Conservation (phyloP, 2,888 invertebrate genomes). For the Apamea anceps region DNA sequence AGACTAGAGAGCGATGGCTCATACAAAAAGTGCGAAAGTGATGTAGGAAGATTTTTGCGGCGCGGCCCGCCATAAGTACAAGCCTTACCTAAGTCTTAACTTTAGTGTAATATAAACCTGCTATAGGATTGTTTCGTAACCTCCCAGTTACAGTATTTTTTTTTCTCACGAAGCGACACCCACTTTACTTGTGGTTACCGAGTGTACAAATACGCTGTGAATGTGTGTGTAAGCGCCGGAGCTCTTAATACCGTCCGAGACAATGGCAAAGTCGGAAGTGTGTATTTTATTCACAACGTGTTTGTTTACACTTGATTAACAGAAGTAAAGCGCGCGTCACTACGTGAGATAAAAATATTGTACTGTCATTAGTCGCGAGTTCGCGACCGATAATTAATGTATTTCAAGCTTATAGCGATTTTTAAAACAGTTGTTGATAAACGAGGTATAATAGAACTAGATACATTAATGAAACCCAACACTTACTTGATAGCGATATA, state of each 20-base stretch:
- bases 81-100: background rate
- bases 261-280: no score
- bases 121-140: background rate
- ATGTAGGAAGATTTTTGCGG: background rate
- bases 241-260: no score
- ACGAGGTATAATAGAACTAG: background rate
- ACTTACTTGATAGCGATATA: constrained; percentile 95
- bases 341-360: background rate
- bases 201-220: no score
- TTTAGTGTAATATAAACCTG: background rate
- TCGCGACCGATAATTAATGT: background rate
- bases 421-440: background rate
- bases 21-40: background rate
- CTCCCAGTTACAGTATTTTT: no score
- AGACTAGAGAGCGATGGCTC: background rate
- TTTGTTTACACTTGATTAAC: background rate
- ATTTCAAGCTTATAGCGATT: background rate
- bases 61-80: background rate
- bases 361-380: background rate
- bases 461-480: constrained; percentile 4
- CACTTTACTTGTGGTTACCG: no score
- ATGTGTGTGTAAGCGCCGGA: no score
- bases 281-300: no score
- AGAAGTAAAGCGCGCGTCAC: background rate
- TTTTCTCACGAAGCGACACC: no score